A percentile compares a stretch with the other conserved stretches of the same genome.
These are phyloP conservation scores for Semicossyphus pulcher DNA, from an alignment of 2,113 vertebrate genomes.

Conservation along the genomic window DNA sequence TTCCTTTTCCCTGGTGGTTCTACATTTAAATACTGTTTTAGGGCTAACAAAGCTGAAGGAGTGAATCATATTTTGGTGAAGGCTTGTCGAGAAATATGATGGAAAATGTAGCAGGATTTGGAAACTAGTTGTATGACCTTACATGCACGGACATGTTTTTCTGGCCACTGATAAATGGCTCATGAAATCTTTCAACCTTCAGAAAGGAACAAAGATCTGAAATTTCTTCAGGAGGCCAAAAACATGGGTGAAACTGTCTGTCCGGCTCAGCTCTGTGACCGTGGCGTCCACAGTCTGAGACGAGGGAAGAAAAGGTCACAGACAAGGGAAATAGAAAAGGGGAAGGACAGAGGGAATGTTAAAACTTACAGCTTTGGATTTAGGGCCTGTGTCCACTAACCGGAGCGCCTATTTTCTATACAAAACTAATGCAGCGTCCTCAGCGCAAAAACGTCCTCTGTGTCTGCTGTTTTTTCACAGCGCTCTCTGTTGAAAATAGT, in stretches of 20 bases:
- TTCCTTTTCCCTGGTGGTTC: neutral
- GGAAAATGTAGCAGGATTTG: neutral
- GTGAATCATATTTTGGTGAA: neutral
- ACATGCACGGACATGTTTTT: no score
- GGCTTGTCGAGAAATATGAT: neutral
- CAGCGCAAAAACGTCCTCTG: no score
- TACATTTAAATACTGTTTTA: conserved; percentile 1
- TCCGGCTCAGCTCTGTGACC: neutral
- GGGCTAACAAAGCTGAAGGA: neutral
- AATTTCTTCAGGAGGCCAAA: no score
- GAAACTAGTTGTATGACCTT: neutral
- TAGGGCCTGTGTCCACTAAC: no score
- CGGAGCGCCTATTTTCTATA: no score
- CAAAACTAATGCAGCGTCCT: no score
- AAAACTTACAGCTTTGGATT: neutral
- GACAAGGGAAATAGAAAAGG: neutral
- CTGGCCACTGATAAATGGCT: no score
- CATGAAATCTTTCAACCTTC: neutral
- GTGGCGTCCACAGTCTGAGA: neutral
- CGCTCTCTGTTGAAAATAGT: no score
- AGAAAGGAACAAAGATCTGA: neutral
- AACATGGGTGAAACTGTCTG: neutral
- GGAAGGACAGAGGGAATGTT: conserved; percentile 6
- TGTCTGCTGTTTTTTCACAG: no score
- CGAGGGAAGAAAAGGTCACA: neutral